Evolutionary conservation across 1,140 invertebrate genomes (phyloP).

Genomic region (Drosophila kohkoa): DNA sequence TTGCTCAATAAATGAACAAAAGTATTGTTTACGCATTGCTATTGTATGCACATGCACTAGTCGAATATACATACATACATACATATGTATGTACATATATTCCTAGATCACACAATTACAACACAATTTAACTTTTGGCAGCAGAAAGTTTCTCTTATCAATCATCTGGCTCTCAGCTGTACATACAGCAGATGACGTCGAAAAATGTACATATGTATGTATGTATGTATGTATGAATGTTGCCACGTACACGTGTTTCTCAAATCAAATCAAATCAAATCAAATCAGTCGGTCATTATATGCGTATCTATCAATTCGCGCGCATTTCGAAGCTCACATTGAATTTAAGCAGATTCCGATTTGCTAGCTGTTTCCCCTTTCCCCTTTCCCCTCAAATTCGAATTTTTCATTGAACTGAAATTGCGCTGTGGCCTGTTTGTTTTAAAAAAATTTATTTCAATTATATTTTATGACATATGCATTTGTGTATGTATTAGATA

Average conservation of each 20-base stretch:
- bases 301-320: conserved; percentile 53
- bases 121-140: too few relatives aligned
- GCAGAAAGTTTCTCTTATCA: too few relatives aligned
- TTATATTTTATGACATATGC: conserved; percentile 39
- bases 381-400: neutral
- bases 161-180: too few relatives aligned
- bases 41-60: too few relatives aligned
- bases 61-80: too few relatives aligned
- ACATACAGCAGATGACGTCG: neutral
- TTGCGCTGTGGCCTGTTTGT: conserved; percentile 34
- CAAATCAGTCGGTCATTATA: conserved; percentile 42
- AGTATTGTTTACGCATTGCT: too few relatives aligned
- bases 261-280: conserved; percentile 19
- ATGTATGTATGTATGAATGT: neutral
- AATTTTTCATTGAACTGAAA: conserved; percentile 40
- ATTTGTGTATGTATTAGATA: neutral
- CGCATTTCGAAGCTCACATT: conserved; percentile 57
- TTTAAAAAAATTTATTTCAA: conserved; percentile 53
- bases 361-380: neutral
- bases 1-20: too few relatives aligned
- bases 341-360: conserved; percentile 13
- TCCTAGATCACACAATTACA: too few relatives aligned
- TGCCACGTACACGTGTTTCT: conserved; percentile 56
- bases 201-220: neutral
- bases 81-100: too few relatives aligned